phyloP scores from a whole-genome alignment of 2,888 invertebrate genomes.

The Hemithea aestivaria region DNA sequence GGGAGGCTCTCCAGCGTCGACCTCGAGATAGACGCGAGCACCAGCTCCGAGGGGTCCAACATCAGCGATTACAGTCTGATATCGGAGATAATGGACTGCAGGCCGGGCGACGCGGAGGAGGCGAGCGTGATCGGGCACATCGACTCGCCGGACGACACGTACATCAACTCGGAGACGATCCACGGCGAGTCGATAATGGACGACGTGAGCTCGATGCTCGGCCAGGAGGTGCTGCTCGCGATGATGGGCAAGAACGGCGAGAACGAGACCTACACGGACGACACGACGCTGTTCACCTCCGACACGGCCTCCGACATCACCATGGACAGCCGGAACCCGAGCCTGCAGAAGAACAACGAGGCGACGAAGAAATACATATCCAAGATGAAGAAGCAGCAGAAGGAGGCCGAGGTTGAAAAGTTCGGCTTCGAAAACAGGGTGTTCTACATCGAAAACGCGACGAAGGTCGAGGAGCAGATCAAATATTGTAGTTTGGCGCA shows the following conservation, averaged over 20 bases:
- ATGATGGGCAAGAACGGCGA: constrained; percentile 81
- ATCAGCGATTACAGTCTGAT: constrained; percentile 86
- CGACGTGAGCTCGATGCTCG: constrained; percentile 86
- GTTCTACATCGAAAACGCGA: constrained; percentile 78
- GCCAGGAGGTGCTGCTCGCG: constrained; percentile 83
- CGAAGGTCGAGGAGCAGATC: constrained; percentile 78
- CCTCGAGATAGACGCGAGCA: constrained; percentile 72
- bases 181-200: constrained; percentile 89
- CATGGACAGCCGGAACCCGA: constrained; percentile 74
- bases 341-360: constrained; percentile 79
- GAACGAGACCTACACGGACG: constrained; percentile 85
- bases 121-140: constrained; percentile 85
- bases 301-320: constrained; percentile 75
- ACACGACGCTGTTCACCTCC: constrained; percentile 82
- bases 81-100: constrained; percentile 82
- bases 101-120: constrained; percentile 62
- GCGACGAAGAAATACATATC: constrained; percentile 78
- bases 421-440: constrained; percentile 87
- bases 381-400: constrained; percentile 69
- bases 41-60: constrained; percentile 80
- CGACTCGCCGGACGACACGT: constrained; percentile 88
- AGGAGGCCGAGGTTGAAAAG: constrained; percentile 66
- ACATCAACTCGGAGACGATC: constrained; percentile 83
- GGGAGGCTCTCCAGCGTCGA: constrained; percentile 64
- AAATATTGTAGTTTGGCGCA: constrained; percentile 89